These are phyloP conservation scores for Poeciliopsis infans DNA, from an alignment of 2,797 vertebrate genomes.

Conservation along the genomic window DNA sequence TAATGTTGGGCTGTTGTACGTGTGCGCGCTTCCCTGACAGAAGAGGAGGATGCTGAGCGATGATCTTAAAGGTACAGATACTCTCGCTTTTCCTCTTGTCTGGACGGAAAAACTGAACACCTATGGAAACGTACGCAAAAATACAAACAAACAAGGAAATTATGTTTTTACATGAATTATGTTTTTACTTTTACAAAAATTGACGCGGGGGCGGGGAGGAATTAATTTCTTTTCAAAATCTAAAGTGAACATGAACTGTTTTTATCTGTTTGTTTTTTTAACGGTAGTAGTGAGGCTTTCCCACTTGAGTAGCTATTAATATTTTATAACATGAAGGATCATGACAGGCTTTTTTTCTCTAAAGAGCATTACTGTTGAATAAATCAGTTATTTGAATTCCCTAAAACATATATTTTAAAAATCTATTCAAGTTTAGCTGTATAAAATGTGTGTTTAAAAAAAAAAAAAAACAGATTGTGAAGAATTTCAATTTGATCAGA, in stretches of 20 bases:
- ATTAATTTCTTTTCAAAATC: neutral
- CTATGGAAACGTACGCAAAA: neutral
- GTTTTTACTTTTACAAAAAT: neutral
- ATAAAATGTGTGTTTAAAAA: no score
- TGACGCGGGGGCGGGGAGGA: neutral
- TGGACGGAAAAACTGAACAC: slow-evolving; percentile 1
- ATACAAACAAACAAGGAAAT: neutral
- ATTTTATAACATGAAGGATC: slow-evolving; percentile 23
- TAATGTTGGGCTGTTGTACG: slow-evolving; percentile 51
- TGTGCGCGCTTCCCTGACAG: slow-evolving; percentile 63
- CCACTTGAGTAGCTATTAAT: slow-evolving; percentile 2
- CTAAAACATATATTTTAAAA: neutral
- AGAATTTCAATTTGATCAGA: neutral
- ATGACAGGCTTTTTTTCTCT: neutral
- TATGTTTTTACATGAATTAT: neutral
- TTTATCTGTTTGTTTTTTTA: no score
- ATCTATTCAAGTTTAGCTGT: neutral
- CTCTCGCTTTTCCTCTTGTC: slow-evolving; percentile 29
- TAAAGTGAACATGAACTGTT: neutral
- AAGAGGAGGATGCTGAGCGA: slow-evolving; percentile 69
- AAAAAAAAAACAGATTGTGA: neutral
- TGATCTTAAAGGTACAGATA: slow-evolving; percentile 77
- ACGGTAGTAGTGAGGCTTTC: neutral
- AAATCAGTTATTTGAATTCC: neutral
- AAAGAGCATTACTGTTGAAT: slow-evolving; percentile 7